Conservation (phyloP, 2,888 invertebrate genomes). For the Crocallis elinguaria region DNA sequence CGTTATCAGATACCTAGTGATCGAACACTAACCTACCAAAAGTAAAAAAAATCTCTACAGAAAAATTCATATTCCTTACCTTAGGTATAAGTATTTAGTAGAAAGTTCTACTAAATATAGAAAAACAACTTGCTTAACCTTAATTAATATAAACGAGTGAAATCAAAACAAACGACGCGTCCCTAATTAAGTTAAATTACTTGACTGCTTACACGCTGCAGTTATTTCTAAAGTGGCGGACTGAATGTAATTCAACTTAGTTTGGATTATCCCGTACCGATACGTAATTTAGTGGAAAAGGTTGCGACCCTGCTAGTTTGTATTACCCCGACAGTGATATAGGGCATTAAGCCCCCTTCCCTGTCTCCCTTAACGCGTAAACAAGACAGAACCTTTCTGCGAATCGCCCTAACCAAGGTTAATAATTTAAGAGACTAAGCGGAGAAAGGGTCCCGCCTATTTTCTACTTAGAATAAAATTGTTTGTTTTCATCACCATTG, state of each 20-base stretch:
- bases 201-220: conserved; percentile 54
- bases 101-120: no score
- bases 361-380: conserved; percentile 82
- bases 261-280: conserved; percentile 80
- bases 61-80: no score
- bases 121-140: conserved; percentile 12
- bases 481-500: conserved; percentile 67
- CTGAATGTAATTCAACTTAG: conserved; percentile 74
- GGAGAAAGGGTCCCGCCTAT: conserved; percentile 68
- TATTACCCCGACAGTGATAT: conserved; percentile 83
- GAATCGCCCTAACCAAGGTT: conserved; percentile 79
- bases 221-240: conserved; percentile 62
- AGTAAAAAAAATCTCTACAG: no score
- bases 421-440: conserved; percentile 82
- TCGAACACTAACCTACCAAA: no score
- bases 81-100: no score
- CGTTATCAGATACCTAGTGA: no score
- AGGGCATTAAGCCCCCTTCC: conserved; percentile 82
- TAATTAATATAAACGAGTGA: conserved; percentile 22
- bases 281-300: conserved; percentile 84
- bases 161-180: conserved; percentile 29
- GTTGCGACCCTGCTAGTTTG: conserved; percentile 82
- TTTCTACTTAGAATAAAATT: conserved; percentile 74
- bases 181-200: conserved; percentile 35
- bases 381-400: conserved; percentile 82